Evolutionary conservation across 2,888 invertebrate genomes (phyloP).

Genomic region (Kuschelorhynchus macadamiae): DNA sequence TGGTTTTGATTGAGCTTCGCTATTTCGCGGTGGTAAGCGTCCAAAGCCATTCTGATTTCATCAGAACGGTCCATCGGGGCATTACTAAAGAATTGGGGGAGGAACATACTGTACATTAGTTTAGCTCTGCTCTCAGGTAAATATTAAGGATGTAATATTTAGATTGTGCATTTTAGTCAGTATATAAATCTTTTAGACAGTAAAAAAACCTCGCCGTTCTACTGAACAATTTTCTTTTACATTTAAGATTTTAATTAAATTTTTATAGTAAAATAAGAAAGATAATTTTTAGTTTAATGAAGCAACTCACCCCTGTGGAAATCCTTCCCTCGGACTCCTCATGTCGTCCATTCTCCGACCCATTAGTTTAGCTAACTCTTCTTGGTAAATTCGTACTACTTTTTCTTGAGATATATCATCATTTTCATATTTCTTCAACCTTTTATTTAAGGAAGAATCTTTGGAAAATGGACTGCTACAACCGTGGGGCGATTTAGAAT

Average conservation of each 20-base stretch:
- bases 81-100: constrained; percentile 87
- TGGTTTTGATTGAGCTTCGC: constrained; percentile 83
- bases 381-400: constrained; percentile 94
- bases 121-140: constrained; percentile 63
- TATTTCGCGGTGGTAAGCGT: constrained; percentile 94
- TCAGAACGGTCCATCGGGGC: constrained; percentile 79
- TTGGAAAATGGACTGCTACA: constrained; percentile 87
- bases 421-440: constrained; percentile 89
- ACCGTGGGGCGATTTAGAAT: constrained; percentile 85
- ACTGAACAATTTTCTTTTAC: no score
- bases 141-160: neutral
- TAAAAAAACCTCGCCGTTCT: no score
- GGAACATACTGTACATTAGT: constrained; percentile 80
- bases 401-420: constrained; percentile 97
- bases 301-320: constrained; percentile 81
- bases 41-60: constrained; percentile 90
- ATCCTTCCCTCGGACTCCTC: constrained; percentile 82
- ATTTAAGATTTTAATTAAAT: no score
- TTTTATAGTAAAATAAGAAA: no score
- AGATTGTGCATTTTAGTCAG: no score
- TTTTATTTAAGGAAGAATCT: constrained; percentile 80
- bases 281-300: constrained; percentile 2
- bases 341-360: constrained; percentile 82
- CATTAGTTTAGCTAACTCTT: constrained; percentile 94
- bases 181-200: no score